These are phyloP conservation scores for Alosa alosa DNA, from an alignment of 2,113 vertebrate species.

Conservation along the genomic window DNA sequence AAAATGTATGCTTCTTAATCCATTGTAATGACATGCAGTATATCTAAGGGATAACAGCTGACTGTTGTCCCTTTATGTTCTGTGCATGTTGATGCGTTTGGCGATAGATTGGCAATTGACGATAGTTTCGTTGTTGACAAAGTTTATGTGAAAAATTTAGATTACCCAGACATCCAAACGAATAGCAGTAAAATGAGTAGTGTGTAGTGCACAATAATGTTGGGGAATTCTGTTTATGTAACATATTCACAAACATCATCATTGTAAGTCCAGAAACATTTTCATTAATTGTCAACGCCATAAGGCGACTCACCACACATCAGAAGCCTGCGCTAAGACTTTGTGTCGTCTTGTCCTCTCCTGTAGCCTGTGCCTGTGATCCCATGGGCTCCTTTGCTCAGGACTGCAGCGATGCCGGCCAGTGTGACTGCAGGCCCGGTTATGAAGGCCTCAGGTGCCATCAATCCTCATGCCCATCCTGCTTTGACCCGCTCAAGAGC, in stretches of 20 bases:
- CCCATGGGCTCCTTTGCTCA: conserved; percentile 60
- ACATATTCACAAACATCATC: too few species aligned
- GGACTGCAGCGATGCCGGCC: conserved; percentile 73
- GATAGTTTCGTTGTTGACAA: neutral
- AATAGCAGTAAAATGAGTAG: neutral
- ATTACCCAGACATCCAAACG: neutral
- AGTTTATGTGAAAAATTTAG: neutral
- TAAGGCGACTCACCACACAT: too few species aligned
- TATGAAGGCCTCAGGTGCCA: conserved; percentile 80
- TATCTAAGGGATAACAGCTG: too few species aligned
- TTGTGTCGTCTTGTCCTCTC: neutral
- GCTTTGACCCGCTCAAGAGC: conserved; percentile 78
- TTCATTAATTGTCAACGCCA: too few species aligned
- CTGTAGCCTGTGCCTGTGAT: conserved; percentile 82
- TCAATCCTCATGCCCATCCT: conserved; percentile 75
- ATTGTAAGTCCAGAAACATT: too few species aligned
- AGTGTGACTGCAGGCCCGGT: conserved; percentile 81
- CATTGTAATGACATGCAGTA: too few species aligned
- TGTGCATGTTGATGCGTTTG: neutral
- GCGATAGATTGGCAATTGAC: neutral
- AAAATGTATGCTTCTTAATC: neutral
- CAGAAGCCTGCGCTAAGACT: too few species aligned
- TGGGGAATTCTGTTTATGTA: too few species aligned
- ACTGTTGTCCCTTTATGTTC: too few species aligned
- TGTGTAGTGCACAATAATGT: too few species aligned